Percentiles rank a stretch among this genome's conserved stretches.
Conservation (phyloP, 2,797 vertebrate species). For the Tauraco hartlaubi region DNA sequence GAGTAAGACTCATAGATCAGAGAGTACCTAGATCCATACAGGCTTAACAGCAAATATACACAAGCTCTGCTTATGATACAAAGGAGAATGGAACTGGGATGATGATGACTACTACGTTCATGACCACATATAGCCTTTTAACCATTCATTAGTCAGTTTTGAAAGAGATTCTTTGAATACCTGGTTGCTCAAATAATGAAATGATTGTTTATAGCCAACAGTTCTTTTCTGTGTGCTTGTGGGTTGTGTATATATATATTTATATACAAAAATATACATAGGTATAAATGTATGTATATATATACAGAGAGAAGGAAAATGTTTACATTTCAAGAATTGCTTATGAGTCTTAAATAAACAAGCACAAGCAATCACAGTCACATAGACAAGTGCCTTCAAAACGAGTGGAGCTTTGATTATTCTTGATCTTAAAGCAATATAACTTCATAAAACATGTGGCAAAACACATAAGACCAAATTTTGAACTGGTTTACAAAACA, state of each 20-base stretch:
- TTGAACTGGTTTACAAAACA: neutral
- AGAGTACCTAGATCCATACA: neutral
- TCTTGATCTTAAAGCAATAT: neutral
- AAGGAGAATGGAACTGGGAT: neutral
- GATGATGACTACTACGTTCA: neutral
- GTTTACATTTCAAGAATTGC: neutral
- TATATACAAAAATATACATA: neutral
- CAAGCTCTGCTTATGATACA: neutral
- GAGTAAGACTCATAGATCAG: neutral
- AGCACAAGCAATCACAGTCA: neutral
- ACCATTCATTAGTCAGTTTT: neutral
- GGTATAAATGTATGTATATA: rapidly evolving
- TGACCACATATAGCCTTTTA: neutral
- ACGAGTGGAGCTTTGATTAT: neutral
- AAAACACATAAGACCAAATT: neutral
- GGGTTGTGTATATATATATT: neutral
- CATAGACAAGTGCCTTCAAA: neutral
- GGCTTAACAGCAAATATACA: neutral
- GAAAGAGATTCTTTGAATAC: neutral
- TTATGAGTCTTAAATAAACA: neutral
- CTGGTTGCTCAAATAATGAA: neutral
- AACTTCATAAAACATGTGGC: neutral
- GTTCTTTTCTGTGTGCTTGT: neutral
- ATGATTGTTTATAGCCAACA: neutral
- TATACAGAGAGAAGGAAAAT: neutral